These are phyloP conservation scores for Neofelis nebulosa DNA, from an alignment of 2,113 vertebrate species.

Conservation along the genomic window DNA sequence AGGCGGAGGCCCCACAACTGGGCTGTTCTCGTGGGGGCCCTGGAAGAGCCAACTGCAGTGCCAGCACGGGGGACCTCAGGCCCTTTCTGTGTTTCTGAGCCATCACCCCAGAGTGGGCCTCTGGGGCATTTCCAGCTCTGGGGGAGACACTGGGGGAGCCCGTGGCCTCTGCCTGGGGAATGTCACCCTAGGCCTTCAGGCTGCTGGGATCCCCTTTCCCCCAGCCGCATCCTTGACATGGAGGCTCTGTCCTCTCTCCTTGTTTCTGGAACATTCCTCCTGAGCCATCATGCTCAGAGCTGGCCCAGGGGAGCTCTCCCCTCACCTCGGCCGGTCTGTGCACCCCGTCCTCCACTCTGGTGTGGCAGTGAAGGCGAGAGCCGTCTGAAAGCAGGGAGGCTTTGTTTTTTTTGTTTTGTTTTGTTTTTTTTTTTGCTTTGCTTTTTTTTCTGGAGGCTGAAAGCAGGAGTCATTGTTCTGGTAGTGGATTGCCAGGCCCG, in stretches of 20 bases:
- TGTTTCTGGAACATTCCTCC: background rate
- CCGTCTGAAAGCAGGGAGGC: too few species aligned
- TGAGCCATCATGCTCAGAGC: rapidly evolving
- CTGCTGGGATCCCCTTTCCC: background rate
- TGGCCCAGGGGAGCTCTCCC: background rate
- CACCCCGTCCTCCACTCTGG: background rate
- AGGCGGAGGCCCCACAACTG: background rate
- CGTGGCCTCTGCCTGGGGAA: background rate
- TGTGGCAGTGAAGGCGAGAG: rapidly evolving
- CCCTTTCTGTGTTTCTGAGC: background rate
- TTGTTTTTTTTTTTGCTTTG: too few species aligned
- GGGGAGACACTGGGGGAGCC: rapidly evolving
- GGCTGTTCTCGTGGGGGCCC: background rate
- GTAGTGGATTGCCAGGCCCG: background rate
- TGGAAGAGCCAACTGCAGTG: rapidly evolving
- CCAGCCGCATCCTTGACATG: background rate
- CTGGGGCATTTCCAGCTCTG: background rate
- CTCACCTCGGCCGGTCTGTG: background rate
- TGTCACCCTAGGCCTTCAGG: background rate
- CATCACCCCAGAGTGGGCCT: background rate
- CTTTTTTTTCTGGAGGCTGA: background rate
- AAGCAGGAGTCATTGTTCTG: background rate
- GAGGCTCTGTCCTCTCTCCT: background rate
- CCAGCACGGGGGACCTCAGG: rapidly evolving
- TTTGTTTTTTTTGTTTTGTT: too few species aligned